These are phyloP conservation scores for Choristoneura fumiferana DNA, from an alignment of 1,140 invertebrate species.

Conservation along the genomic window DNA sequence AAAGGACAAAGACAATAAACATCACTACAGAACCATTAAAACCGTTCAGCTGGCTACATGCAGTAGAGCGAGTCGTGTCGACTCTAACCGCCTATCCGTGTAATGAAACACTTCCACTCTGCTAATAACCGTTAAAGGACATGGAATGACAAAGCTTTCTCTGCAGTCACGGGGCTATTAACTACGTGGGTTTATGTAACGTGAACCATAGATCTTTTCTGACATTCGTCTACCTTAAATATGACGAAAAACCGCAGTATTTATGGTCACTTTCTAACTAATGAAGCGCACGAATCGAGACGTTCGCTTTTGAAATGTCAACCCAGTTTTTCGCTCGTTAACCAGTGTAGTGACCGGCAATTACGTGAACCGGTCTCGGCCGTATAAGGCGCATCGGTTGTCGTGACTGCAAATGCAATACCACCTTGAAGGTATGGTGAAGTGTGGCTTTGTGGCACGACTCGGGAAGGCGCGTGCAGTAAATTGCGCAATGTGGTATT, in stretches of 20 bases:
- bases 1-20: slow-evolving; percentile 22
- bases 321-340: slow-evolving; percentile 27
- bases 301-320: slow-evolving; percentile 33
- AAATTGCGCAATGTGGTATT: slow-evolving; percentile 65
- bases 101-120: slow-evolving; percentile 72
- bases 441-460: slow-evolving; percentile 53
- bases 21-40: slow-evolving; percentile 41
- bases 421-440: slow-evolving; percentile 48
- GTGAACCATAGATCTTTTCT: slow-evolving; percentile 23
- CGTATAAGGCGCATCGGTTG: slow-evolving; percentile 32
- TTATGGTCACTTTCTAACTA: slow-evolving; percentile 35
- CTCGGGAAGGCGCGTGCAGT: slow-evolving; percentile 40
- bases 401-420: slow-evolving; percentile 49
- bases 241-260: slow-evolving; percentile 26
- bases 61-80: slow-evolving; percentile 55
- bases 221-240: slow-evolving; percentile 8
- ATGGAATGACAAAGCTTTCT: slow-evolving; percentile 64
- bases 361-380: slow-evolving; percentile 26
- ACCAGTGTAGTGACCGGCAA: slow-evolving; percentile 15
- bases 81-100: slow-evolving; percentile 48
- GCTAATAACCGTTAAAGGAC: slow-evolving; percentile 67
- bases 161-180: slow-evolving; percentile 52
- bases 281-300: slow-evolving; percentile 25
- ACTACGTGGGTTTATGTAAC: slow-evolving; percentile 40
- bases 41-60: slow-evolving; percentile 58